Base-by-base conservation (phyloP, 2,888 invertebrate genomes). In the Sphaerophoria rueppellii region DNA sequence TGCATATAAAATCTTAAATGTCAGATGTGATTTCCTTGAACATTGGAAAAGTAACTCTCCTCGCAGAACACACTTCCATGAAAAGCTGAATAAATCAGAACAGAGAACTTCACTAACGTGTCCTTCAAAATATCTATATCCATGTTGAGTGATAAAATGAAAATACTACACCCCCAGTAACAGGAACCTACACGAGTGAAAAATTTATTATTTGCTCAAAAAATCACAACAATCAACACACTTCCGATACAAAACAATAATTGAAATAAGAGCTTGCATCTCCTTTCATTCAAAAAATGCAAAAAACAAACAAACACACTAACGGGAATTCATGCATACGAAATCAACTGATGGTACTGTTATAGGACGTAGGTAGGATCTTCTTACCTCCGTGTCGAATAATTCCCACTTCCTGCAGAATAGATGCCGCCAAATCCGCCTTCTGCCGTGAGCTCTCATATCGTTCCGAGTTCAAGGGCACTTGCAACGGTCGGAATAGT, bases 371-470 rank as follows among this genome's bases (percentile, higher is more conserved):
- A 7, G 40, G 40, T 4, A 34, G 32, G n/a, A 90, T 91, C 92
- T 24, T 6, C 65, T 65, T 90, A 94, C 94, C 94, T 87, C 93
- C 94, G 90, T 96, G 94, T 87, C 93, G 93, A 76, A 93, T 93
- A 50, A 94, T 92, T 65, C 95, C 96, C 43, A 96, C 93, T 89
- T 96, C 95, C 88, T 95, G 95, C 4, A 97, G 92, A 83, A 96
- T 93, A 86, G 94, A 94, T 57, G 96, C 96, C 4, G 96, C 95
- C 88, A 96, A 93, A 90, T 96, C 96, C 54, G 95, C 95, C 89
- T 96, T 95, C 89, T 96, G 96, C 86, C 96, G 93, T 16, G 95
- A 95, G 11, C 95, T 93, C 89, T 96, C 95, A 93, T 95, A 96
- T 57, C 95, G 93, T 57, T 93, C 92, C 2, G 96, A 94, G 90